phyloP scores from a whole-genome alignment of 2,113 vertebrate genomes.

The Gasterosteus aculeatus region DNA sequence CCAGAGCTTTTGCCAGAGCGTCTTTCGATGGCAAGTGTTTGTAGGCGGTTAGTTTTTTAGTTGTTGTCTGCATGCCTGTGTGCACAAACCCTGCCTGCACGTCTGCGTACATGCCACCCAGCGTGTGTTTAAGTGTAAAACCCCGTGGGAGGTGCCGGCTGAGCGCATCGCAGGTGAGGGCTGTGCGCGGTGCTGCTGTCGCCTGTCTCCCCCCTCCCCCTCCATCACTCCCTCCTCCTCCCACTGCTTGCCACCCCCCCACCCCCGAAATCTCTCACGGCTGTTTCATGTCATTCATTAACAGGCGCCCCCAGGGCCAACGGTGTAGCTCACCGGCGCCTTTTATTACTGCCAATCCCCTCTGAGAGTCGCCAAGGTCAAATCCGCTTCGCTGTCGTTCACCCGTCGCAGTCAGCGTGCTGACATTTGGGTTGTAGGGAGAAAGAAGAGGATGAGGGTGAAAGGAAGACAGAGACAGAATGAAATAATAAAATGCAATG shows the following conservation, averaged over 20 bases:
- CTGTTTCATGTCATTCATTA: slow-evolving; percentile 81
- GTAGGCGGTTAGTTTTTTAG: slow-evolving; percentile 30
- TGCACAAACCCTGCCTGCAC: slow-evolving; percentile 12
- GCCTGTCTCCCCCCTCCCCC: slow-evolving; percentile 47
- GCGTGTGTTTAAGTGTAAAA: slow-evolving; percentile 28
- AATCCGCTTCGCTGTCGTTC: slow-evolving; percentile 73
- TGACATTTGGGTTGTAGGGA: slow-evolving; percentile 76
- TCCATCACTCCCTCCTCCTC: slow-evolving; percentile 64
- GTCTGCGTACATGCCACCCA: background rate
- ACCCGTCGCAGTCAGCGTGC: slow-evolving; percentile 71
- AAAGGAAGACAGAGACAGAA: slow-evolving; percentile 48
- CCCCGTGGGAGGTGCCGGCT: slow-evolving; percentile 12
- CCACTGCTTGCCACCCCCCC: slow-evolving; percentile 30
- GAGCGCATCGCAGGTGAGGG: slow-evolving; percentile 60
- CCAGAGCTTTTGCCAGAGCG: slow-evolving; percentile 52
- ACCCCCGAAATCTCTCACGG: slow-evolving; percentile 44
- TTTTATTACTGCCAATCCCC: slow-evolving; percentile 78
- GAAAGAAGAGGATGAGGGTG: slow-evolving; percentile 14
- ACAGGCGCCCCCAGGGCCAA: slow-evolving; percentile 77
- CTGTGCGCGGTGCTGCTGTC: slow-evolving; percentile 62
- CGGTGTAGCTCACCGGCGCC: slow-evolving; percentile 77
- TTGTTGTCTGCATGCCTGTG: background rate
- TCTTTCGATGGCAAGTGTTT: slow-evolving; percentile 30
- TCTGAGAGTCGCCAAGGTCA: slow-evolving; percentile 77
- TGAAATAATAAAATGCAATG: slow-evolving; percentile 69